phyloP scores from a whole-genome alignment of 2,113 vertebrate genomes.

The Leucopsar rothschildi region DNA sequence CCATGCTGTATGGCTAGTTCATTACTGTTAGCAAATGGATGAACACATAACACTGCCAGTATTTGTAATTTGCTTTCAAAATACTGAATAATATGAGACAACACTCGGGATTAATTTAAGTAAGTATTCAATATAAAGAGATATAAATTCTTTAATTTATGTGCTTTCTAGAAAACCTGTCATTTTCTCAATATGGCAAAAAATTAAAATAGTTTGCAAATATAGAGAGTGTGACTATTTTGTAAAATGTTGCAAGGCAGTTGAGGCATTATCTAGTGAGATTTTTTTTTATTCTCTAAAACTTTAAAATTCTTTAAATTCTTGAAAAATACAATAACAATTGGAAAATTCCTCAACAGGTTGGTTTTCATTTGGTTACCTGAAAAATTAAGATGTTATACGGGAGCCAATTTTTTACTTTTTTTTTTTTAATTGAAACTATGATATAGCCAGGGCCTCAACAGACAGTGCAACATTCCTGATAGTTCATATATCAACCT shows the following conservation, averaged over 20 bases:
- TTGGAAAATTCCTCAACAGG: not conserved
- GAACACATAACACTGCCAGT: not conserved
- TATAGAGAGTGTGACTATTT: not conserved
- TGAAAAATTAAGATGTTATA: not conserved
- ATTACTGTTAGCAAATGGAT: not conserved
- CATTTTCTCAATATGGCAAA: not conserved
- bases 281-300: not conserved
- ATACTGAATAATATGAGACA: not conserved
- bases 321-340: not conserved
- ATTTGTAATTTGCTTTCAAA: not conserved
- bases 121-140: not conserved
- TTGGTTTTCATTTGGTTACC: not conserved
- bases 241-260: not conserved
- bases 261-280: not conserved
- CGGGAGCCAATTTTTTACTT: not conserved
- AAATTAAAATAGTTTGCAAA: not conserved
- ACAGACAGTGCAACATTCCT: not conserved
- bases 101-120: not conserved
- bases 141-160: not conserved
- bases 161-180: not conserved
- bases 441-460: not conserved
- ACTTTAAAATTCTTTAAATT: not conserved
- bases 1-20: not conserved
- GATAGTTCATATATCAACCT: not conserved
- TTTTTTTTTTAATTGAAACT: not conserved